Evolutionary conservation across 2,797 vertebrate genomes (phyloP).

Genomic region (Sandelia bainsii): DNA sequence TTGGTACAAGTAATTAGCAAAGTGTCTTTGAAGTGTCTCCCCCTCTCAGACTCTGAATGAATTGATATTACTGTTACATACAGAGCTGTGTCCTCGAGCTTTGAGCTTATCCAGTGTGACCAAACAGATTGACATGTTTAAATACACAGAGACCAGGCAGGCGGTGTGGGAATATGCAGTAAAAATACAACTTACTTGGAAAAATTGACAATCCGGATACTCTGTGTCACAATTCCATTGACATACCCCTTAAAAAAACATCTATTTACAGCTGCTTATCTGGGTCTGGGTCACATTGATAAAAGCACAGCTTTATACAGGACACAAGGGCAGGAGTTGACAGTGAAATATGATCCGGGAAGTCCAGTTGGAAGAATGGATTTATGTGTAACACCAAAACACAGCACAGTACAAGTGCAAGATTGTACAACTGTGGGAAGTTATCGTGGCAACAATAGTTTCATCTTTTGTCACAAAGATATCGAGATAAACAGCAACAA

Average conservation of each 20-base stretch:
- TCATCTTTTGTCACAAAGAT: neutral
- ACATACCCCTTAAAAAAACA: too few relatives aligned
- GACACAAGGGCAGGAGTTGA: too few relatives aligned
- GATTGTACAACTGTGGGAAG: neutral
- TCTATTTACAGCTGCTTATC: too few relatives aligned
- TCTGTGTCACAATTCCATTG: neutral
- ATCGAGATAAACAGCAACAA: neutral
- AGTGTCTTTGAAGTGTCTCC: slow-evolving; percentile 43
- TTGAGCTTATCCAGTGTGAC: slow-evolving; percentile 27
- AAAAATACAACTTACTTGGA: neutral
- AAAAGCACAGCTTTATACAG: too few relatives aligned
- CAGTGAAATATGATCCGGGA: neutral
- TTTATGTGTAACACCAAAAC: too few relatives aligned
- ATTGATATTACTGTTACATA: slow-evolving; percentile 27
- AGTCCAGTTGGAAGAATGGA: too few relatives aligned
- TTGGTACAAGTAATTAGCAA: slow-evolving; percentile 52
- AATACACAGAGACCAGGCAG: neutral
- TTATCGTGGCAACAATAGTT: neutral
- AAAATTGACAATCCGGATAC: too few relatives aligned
- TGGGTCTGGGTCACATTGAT: too few relatives aligned
- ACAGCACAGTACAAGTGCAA: neutral
- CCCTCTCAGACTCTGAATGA: slow-evolving; percentile 21
- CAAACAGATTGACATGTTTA: slow-evolving; percentile 30
- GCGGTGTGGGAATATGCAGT: neutral
- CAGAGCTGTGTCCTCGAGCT: slow-evolving; percentile 25